Conservation (phyloP, 2,113 vertebrate species). For the Burhinus oedicnemus region DNA sequence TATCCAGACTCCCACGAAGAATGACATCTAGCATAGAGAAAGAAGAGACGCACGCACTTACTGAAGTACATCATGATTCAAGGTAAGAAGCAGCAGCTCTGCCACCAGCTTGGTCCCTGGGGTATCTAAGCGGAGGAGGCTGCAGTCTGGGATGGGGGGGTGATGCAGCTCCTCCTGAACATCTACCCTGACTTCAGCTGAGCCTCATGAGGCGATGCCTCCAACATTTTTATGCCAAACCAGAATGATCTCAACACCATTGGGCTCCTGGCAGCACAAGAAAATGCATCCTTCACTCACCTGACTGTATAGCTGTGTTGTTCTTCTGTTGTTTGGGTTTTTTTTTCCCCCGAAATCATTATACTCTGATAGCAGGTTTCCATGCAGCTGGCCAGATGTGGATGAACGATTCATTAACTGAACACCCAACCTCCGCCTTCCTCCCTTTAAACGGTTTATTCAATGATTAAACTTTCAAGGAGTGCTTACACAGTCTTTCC, state of each 20-base stretch:
- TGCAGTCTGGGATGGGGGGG: neutral
- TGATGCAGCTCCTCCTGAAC: neutral
- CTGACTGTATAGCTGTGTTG: neutral
- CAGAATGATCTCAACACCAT: accelerated
- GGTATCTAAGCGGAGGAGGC: neutral
- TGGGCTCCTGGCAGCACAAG: accelerated
- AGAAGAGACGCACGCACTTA: neutral
- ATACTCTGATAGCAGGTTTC: neutral
- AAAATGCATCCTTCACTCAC: neutral
- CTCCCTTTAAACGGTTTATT: neutral
- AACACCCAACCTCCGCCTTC: neutral
- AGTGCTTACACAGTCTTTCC: constrained; percentile 15
- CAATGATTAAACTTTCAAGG: neutral
- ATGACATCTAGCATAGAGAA: neutral
- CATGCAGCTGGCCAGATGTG: neutral
- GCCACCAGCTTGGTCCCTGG: neutral
- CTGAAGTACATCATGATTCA: neutral
- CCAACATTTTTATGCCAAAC: neutral
- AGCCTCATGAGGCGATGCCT: neutral
- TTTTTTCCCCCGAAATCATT: neutral
- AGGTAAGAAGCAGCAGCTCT: neutral
- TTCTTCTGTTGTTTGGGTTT: neutral
- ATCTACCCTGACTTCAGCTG: neutral
- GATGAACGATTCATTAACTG: neutral
- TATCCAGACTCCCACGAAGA: constrained; percentile 7